Evolutionary conservation across 2,113 vertebrate genomes (phyloP), one percentile per base, ranked within the genome.

Genomic region (Anarrhichthys ocellatus): DNA sequence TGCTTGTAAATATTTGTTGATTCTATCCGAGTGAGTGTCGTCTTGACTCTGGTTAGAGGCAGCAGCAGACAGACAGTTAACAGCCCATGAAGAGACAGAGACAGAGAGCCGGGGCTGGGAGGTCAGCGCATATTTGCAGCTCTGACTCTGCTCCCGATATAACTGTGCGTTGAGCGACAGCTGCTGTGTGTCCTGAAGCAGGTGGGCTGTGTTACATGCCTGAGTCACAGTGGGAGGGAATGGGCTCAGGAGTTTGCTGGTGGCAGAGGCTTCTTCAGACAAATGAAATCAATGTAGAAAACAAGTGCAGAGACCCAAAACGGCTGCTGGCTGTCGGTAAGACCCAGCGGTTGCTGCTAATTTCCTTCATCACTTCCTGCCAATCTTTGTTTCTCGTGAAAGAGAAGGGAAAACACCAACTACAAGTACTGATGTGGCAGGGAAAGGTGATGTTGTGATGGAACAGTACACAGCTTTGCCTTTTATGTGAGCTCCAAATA

Each of bases 101-200:
- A 71, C 80, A 63, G 73, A 2, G 36, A 84, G 85, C 56, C 66
- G 54, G 48, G 77, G 48, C 40, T 8, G 27, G 46, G 38, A 48
- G 62, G 71, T 24, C 22, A 17, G 20, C 32, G 67, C 24, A 40
- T 85, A 84, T 84, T 77, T 87, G 68, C 1, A 85, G 83, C 68
- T 20, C 13, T 63, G 63, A 81, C 67, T 62, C 9, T 18, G 52
- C 54, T 89, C 87, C 81, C 29, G 72, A 88, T 82, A 87, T 91
- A 86, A 80, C 63, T 63, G 50, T 20, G 64, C 1, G 69, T 61
- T 65, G 58, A 69, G 34, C 18, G 70, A 84, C 91, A 92, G 91
- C 89, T 92, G 91, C 83, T 61, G 61, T 5, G 58, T 18, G 78
- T 83, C 79, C 76, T 42, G 56, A 6, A 87, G 83, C 78, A 86